Conservation (phyloP, 2,888 invertebrate species). For the Calameuta idolon region DNA sequence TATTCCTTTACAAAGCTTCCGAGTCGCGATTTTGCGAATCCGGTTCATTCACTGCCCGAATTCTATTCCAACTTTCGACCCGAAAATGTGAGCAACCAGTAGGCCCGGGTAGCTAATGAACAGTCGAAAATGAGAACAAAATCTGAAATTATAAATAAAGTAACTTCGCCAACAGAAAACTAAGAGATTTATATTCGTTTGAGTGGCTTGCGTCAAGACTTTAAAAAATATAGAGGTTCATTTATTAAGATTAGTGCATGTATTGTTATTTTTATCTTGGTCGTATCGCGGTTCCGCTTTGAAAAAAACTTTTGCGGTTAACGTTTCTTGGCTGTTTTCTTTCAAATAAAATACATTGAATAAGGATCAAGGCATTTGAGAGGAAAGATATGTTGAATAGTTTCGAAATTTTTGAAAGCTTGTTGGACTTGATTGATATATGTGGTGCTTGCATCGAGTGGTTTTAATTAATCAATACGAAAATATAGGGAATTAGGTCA, state of each 20-base stretch:
- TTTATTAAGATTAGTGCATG: background rate
- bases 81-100: background rate
- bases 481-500: conserved; percentile 32
- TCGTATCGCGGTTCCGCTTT: background rate
- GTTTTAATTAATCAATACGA: conserved; percentile 28
- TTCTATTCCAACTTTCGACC: background rate
- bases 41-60: conserved; percentile 17
- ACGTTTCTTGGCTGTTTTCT: background rate
- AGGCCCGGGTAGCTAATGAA: background rate
- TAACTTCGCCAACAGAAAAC: background rate
- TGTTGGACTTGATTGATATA: background rate
- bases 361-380: background rate
- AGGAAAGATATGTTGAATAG: background rate
- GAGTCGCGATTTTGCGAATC: conserved; percentile 18
- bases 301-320: background rate
- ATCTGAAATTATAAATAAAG: background rate
- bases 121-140: background rate
- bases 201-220: background rate
- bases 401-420: background rate
- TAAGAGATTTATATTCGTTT: background rate
- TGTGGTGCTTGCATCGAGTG: background rate
- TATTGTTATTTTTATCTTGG: background rate
- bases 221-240: background rate
- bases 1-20: background rate
- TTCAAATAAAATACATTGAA: background rate